These are phyloP conservation scores for Alca torda DNA, from an alignment of 2,797 vertebrate genomes.

Conservation along the genomic window DNA sequence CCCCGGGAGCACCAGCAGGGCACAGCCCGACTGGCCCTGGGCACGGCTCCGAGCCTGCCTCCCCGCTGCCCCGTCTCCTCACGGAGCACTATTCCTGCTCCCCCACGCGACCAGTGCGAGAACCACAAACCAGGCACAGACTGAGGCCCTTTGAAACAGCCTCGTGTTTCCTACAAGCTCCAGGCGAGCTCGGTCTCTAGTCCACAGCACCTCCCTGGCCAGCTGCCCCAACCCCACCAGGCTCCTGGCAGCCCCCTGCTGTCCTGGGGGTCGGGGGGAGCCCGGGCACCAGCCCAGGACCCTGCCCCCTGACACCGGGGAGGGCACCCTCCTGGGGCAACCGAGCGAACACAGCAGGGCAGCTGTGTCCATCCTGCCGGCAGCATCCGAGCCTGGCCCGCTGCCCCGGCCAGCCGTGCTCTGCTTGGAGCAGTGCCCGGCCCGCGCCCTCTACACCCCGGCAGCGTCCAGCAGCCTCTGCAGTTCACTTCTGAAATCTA, in stretches of 20 bases:
- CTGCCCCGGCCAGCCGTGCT: neutral
- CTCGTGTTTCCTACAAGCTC: constrained; percentile 16
- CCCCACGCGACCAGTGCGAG: rapidly evolving
- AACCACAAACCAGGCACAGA: neutral
- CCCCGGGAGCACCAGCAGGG: neutral
- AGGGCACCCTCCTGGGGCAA: neutral
- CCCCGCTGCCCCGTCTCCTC: rapidly evolving
- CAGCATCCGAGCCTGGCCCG: neutral
- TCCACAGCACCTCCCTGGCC: neutral
- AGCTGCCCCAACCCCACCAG: neutral
- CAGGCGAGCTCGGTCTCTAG: neutral
- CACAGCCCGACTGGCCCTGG: neutral
- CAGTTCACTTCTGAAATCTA: neutral
- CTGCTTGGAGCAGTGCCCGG: rapidly evolving
- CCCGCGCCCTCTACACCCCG: neutral
- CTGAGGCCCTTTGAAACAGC: neutral
- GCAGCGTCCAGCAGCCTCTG: neutral
- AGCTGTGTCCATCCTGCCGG: neutral
- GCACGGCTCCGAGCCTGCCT: neutral
- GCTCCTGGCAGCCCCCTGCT: neutral
- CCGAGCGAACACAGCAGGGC: neutral
- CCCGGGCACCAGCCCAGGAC: neutral
- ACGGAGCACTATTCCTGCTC: rapidly evolving
- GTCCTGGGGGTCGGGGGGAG: rapidly evolving
- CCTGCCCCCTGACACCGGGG: neutral